Evolutionary conservation across 2,113 vertebrate species (phyloP).

Genomic region (Mustela nigripes): DNA sequence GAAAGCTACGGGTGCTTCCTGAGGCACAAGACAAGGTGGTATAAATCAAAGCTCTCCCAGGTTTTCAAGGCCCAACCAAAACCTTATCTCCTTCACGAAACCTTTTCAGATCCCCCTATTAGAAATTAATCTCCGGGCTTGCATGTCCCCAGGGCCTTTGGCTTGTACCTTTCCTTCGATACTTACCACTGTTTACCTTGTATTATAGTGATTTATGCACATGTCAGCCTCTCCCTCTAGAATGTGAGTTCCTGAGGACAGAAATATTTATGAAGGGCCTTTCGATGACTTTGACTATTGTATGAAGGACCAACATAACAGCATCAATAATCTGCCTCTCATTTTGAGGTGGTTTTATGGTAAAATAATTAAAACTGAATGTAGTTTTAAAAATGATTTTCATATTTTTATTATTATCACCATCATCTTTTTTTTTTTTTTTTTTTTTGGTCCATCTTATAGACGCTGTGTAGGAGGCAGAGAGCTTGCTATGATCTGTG

Average conservation of each 20-base stretch:
- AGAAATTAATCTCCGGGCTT: slow-evolving; percentile 75
- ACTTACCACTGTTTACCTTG: slow-evolving; percentile 79
- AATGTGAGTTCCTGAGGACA: slow-evolving; percentile 72
- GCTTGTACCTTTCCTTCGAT: slow-evolving; percentile 32
- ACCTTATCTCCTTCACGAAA: slow-evolving; percentile 75
- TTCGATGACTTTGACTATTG: slow-evolving; percentile 69
- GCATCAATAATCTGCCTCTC: slow-evolving; percentile 49
- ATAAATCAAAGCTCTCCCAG: slow-evolving; percentile 77
- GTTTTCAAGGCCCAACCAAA: slow-evolving; percentile 64
- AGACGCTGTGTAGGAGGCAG: not conserved
- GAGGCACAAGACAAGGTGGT: not conserved
- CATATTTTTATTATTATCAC: not conserved
- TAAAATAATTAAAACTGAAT: slow-evolving; percentile 48
- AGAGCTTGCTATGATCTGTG: not conserved
- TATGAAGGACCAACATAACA: slow-evolving; percentile 57
- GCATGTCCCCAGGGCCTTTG: slow-evolving; percentile 65
- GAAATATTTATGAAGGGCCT: slow-evolving; percentile 76
- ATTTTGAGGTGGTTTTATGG: slow-evolving; percentile 9
- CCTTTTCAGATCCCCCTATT: slow-evolving; percentile 58
- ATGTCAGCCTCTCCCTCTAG: slow-evolving; percentile 67
- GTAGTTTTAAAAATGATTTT: not conserved
- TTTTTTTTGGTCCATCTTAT: slow-evolving; percentile 44
- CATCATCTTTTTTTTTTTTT: not conserved
- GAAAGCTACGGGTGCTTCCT: not conserved
- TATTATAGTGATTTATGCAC: slow-evolving; percentile 76